phyloP scores from a whole-genome alignment of 92 coral and sea anemone species.

The Parazoanthus darwini region DNA sequence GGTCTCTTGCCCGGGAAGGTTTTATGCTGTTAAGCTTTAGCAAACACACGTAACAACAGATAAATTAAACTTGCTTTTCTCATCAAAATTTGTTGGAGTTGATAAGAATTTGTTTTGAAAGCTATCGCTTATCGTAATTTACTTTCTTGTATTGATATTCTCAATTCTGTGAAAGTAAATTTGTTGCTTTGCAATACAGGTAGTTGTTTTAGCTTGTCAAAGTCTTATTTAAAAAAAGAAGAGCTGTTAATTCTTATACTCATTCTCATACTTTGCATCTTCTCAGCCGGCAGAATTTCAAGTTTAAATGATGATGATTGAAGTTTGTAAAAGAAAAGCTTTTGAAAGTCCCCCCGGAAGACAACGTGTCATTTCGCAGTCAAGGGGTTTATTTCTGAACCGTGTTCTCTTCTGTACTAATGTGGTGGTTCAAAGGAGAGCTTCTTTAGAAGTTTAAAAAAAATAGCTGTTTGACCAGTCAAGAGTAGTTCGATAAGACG shows the following conservation, averaged over 20 bases:
- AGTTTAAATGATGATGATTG: not conserved
- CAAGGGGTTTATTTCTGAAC: not conserved
- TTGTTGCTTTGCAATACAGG: not conserved
- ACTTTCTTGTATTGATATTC: conserved; percentile 9
- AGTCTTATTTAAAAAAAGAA: conserved; percentile 1
- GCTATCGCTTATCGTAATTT: conserved; percentile 32
- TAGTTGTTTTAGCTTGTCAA: not conserved
- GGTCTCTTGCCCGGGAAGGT: conserved; percentile 16
- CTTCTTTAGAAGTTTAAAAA: not conserved
- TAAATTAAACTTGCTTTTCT: conserved; percentile 39
- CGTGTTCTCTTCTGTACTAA: not conserved
- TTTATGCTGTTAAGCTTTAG: conserved; percentile 30
- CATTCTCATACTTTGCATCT: not conserved
- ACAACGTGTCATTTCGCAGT: not conserved
- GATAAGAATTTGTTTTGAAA: conserved; percentile 37
- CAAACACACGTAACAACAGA: conserved; percentile 32
- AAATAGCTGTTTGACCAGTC: not conserved
- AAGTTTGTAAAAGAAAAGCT: not conserved
- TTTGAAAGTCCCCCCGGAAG: conserved; percentile 7
- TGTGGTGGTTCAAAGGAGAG: not conserved
- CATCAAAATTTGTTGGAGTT: conserved; percentile 23
- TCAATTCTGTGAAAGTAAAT: conserved; percentile 8
- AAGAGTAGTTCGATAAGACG: not conserved
- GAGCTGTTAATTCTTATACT: not conserved
- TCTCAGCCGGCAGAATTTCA: conserved; percentile 1